These are phyloP conservation scores for Opisthocomus hoazin DNA, from an alignment of 2,113 vertebrate species.

Conservation along the genomic window DNA sequence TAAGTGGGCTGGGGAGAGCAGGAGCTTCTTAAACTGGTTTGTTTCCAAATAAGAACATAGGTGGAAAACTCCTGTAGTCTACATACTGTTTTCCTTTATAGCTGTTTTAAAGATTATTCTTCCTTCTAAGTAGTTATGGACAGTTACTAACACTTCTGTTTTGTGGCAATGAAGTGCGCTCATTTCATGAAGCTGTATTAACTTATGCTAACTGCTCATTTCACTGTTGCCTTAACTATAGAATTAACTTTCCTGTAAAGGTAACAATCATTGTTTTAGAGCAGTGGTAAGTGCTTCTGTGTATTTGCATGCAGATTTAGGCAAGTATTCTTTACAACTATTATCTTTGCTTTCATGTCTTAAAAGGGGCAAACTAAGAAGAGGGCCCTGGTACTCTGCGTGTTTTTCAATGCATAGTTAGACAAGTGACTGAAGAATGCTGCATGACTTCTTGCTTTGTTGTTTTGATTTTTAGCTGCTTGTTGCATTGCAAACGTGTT, in stretches of 20 bases:
- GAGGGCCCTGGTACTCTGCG: neutral
- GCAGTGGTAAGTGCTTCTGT: neutral
- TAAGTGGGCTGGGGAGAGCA: neutral
- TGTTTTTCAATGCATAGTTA: neutral
- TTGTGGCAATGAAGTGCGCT: neutral
- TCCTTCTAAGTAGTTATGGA: neutral
- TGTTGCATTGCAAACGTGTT: neutral
- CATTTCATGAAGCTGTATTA: neutral
- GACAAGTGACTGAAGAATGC: neutral
- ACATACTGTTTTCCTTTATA: neutral
- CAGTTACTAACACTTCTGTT: neutral
- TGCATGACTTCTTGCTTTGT: neutral
- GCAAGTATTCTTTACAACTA: neutral
- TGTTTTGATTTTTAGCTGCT: neutral
- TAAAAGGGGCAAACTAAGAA: neutral
- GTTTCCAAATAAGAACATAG: neutral
- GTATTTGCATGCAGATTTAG: neutral
- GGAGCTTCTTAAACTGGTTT: neutral
- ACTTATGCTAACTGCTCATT: neutral
- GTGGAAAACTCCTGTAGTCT: neutral
- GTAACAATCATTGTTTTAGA: neutral
- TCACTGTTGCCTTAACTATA: neutral
- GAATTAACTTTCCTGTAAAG: neutral
- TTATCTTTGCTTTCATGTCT: neutral
- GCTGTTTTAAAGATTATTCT: neutral